Evolutionary conservation across 2,113 vertebrate species (phyloP), one percentile per base, ranked within the genome.

Genomic region (Scomber colias): DNA sequence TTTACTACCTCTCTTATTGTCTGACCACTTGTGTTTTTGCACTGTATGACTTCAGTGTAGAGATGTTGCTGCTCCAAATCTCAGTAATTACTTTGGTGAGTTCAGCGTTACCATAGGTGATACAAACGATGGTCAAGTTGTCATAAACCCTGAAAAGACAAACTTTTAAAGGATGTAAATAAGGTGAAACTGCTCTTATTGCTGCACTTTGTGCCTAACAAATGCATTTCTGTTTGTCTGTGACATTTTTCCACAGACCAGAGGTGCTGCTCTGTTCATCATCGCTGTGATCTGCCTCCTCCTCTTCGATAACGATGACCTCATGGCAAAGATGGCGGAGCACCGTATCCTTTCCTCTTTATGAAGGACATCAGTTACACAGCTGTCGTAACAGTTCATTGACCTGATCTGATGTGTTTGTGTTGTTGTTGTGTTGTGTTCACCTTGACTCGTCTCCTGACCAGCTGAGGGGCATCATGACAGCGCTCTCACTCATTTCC

Each of bases 261-360:
- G 98, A 92, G 98, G 98, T n/a, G 96, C 97, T 77, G 97, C 94
- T 13, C 96, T 99, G 88, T 99, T 99, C 93, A 97, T 99, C 92
- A 96, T 99, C 79, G 97, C 97, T 83, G 96, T 99, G 40, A 95
- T 99, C 85, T 99, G 97, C 87, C 95, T 99, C 31, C 92, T 99
- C 2, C 96, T 99, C 86, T 99, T 99, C 44, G 98, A 99, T 92
- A 99, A 99, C 75, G 98, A 99, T 55, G 97, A 99, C 79, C 97
- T 99, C 77, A 99, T 99, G 98, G 97, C 97, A 59, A 99, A 99
- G 93, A 98, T 99, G 96, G 97, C 97, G 17, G 98, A 99, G 87
- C 97, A 99, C 92, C 97, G 98, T 99, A 99, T 99, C 97, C 97
- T 99, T 97, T 94, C 14, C 40, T 51, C 0, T 8, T 21, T 0